Conservation (phyloP, 2,888 invertebrate species). For the Acleris cristana region DNA sequence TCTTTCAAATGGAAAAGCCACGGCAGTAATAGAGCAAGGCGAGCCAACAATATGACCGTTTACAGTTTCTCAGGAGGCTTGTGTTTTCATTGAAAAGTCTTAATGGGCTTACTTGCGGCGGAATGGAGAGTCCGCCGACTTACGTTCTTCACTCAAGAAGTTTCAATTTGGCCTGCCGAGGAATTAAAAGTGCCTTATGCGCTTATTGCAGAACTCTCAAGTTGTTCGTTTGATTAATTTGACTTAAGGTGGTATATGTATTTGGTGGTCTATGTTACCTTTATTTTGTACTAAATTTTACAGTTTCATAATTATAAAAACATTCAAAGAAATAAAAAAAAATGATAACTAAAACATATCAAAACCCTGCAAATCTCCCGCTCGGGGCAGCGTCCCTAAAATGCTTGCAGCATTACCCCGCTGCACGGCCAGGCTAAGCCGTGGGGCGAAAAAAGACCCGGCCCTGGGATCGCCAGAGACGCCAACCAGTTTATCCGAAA, state of each 20-base stretch:
- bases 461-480: too few species aligned
- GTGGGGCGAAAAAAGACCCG: too few species aligned
- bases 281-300: too few species aligned
- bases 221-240: constrained; percentile 10
- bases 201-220: constrained; percentile 5
- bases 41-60: constrained; percentile 12
- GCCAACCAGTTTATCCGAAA: too few species aligned
- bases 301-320: too few species aligned
- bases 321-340: too few species aligned
- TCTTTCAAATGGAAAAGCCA: neutral
- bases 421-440: too few species aligned
- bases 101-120: constrained; percentile 26
- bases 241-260: neutral
- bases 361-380: too few species aligned
- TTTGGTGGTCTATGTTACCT: too few species aligned
- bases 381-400: too few species aligned
- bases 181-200: constrained; percentile 26
- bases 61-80: constrained; percentile 26
- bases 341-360: too few species aligned
- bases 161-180: constrained; percentile 26
- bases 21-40: neutral
- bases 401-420: too few species aligned
- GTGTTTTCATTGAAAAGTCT: constrained; percentile 29
- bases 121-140: constrained; percentile 24
- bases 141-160: constrained; percentile 24